Evolutionary conservation across 2,888 invertebrate genomes (phyloP).

Genomic region (Gonocerus acuteangulatus): DNA sequence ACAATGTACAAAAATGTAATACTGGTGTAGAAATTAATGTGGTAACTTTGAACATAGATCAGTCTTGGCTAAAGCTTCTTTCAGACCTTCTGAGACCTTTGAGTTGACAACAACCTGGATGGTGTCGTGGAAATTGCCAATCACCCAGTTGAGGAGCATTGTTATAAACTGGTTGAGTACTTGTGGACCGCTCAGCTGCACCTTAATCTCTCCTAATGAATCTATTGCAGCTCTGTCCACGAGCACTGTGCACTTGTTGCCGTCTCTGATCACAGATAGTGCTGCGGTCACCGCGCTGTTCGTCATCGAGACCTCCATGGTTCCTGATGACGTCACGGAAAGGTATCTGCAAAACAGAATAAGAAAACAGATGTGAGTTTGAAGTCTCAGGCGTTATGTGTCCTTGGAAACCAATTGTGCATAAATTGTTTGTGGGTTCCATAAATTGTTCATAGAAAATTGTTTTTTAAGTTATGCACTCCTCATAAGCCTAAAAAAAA

Average conservation of each 20-base stretch:
- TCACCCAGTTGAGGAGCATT: slow-evolving; percentile 30
- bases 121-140: slow-evolving; percentile 31
- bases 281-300: slow-evolving; percentile 27
- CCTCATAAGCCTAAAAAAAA: no score
- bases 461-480: no score
- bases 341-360: slow-evolving; percentile 15
- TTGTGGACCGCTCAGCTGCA: slow-evolving; percentile 30
- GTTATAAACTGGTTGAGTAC: slow-evolving; percentile 30
- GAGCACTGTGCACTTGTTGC: slow-evolving; percentile 24
- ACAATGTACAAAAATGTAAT: no score
- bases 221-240: slow-evolving; percentile 28
- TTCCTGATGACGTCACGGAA: slow-evolving; percentile 26
- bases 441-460: no score
- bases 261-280: slow-evolving; percentile 21
- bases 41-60: slow-evolving; percentile 23
- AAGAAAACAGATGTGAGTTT: neutral
- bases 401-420: no score
- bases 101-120: slow-evolving; percentile 28
- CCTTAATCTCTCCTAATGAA: slow-evolving; percentile 26
- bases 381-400: no score
- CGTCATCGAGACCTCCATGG: slow-evolving; percentile 23
- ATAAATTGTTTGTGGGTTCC: no score
- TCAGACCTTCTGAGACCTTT: slow-evolving; percentile 21
- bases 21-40: neutral
- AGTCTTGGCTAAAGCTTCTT: slow-evolving; percentile 25